Evolutionary conservation across 1,140 invertebrate species (phyloP), one percentile per base, ranked within the genome.

Genomic region (Drosophila hydei): DNA sequence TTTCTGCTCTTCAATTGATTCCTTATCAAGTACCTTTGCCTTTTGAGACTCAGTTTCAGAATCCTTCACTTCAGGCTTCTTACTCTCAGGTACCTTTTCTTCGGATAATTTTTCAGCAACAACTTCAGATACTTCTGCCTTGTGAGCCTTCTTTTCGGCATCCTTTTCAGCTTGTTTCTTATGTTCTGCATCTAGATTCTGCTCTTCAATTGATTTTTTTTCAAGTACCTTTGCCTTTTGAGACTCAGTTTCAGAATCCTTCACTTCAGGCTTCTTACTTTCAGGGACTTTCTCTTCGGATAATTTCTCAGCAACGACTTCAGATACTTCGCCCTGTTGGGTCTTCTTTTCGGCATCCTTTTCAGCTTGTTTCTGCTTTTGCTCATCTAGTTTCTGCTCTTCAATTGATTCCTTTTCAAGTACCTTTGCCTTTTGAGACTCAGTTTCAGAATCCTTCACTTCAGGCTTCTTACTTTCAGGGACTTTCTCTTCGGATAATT

Each of bases 321-420:
- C 67, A 40, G 59, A 54, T 12, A 63, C 48, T 75, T 90, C 75
- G 16, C 43, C 42, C 30, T 77, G 65, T 48, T 77, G 48, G 7
- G 14, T 33, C 25, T 40, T 62, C 36, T 56, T 45, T 9, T 55
- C 21, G 4, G 50, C 43, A 27, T 48, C 48, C 18, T 48, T 40
- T 25, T 71, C 60, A 6, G 18, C 38, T 33, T 70, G 50, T 50
- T 56, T 68, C 43, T 62, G 48, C 71, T 62, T 27, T 9, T 74
- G 40, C 1, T 14, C 48, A 16, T 55, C 27, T 0, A 54, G 14
- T n/a, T 69, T 64, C 27, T 48, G 9, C n/a, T 72, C 40, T 40
- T 72, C 63, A 23, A 64, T 19, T 0, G 14, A 12, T 75, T 69
- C 47, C 5, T 69, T 64, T 14, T 72, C 68, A 16, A 71, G 18